Base-by-base conservation (phyloP, 1,140 invertebrate genomes). In the Papilio helenus region DNA sequence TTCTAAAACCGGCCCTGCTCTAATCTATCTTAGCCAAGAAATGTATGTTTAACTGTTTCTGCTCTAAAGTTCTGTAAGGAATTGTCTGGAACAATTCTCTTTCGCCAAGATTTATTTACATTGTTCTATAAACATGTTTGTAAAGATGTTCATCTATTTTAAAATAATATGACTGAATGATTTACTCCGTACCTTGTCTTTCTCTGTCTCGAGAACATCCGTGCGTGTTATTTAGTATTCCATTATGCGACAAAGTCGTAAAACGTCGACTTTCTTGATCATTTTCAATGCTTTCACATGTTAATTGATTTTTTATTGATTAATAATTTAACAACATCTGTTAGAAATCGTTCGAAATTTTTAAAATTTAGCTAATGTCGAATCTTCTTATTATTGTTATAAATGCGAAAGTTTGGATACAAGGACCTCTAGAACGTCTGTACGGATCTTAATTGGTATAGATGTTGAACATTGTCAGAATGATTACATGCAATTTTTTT, bases 111-210 rank as follows among this genome's bases (percentile, higher is more conserved):
- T 68, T 68, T 68, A 68, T 68, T 68, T 68, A 34, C 14, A 23
- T 61, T 26, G 20, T 68, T 29, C 23, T 29, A 29, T 68, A 29
- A 68, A 68, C 55, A 61, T 26, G 20, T 61, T 29, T 68, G 26
- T 16, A 18, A 68, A 65, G 20, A 68, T 18, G 14, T 68, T 29
- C 26, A 65, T 65, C 12, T 61, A 14, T 29, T 68, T 29, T 68
- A 29, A 34, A 16, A 68, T 29, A 68, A 65, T 29, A 29, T 68
- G 12, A 65, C 26, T 3, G 23, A 34, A 14, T 65, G 18, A 65
- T 65, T 65, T 65, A 65, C 34, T 65, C 3, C 23, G 61, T 65
- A 65, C 5, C 12, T 29, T 65, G 61, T 65, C 61, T 65, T 65
- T 65, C 61, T 14, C 14, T 61, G 61, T 65, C 14, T 1, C 14